Percentiles rank a stretch among this genome's conserved stretches.
Conservation (phyloP, 2,113 vertebrate genomes). For the Bambusicola thoracicus region DNA sequence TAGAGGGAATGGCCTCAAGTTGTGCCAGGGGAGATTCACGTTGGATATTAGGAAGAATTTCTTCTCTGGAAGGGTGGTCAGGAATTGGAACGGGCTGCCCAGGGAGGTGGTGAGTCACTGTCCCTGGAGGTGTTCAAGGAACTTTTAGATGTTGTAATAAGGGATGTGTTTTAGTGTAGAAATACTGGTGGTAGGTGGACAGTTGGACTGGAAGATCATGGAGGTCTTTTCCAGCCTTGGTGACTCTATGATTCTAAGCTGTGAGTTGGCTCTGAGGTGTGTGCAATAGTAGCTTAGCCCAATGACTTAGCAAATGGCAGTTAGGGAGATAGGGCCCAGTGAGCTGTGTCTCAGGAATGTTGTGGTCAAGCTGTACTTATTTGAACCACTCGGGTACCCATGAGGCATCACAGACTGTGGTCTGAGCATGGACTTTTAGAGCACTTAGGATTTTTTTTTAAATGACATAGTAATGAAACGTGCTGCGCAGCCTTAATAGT, state of each 20-base stretch:
- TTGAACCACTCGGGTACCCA: fast-evolving
- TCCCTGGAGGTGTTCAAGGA: no score
- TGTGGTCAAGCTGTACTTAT: neutral
- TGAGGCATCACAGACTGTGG: neutral
- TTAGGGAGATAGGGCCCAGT: neutral
- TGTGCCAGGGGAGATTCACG: no score
- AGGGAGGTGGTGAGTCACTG: no score
- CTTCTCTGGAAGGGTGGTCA: no score
- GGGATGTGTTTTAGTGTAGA: no score
- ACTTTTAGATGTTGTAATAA: no score
- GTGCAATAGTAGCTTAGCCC: neutral
- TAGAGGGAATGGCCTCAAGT: no score
- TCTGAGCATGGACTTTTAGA: neutral
- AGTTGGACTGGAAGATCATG: no score
- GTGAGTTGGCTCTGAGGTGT: neutral
- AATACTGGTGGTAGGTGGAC: no score
- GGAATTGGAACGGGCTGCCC: no score
- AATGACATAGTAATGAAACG: neutral
- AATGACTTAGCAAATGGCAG: neutral
- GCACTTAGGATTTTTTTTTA: neutral
- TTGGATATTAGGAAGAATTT: no score
- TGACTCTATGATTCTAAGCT: neutral
- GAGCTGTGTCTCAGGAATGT: neutral
- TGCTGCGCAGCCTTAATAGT: neutral
- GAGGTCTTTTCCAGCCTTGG: no score